Conservation (phyloP, 1,140 invertebrate species). For the Eumeta japonica region DNA sequence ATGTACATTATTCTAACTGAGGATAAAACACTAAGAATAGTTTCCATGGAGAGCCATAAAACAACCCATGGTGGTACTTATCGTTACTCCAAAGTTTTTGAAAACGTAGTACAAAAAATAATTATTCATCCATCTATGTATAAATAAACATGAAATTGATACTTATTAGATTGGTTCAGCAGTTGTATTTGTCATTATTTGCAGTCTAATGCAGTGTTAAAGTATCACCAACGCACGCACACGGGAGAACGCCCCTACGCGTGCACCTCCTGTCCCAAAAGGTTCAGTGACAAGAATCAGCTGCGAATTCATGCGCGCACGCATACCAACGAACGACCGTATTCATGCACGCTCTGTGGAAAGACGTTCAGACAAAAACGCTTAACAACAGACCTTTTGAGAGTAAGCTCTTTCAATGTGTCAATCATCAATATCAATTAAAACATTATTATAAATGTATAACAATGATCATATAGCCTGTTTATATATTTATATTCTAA, state of each 20-base stretch:
- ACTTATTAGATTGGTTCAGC: neutral
- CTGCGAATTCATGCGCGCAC: conserved; percentile 20
- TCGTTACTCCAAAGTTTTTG: neutral
- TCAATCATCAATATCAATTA: too few species aligned
- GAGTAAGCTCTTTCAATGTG: conserved; percentile 17
- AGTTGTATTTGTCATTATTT: conserved; percentile 6
- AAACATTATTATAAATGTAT: too few species aligned
- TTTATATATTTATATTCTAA: too few species aligned
- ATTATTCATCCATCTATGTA: neutral
- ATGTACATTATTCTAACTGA: too few species aligned
- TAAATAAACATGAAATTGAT: neutral
- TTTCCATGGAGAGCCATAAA: too few species aligned
- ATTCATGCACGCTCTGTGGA: conserved; percentile 18
- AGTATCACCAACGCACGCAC: conserved; percentile 31
- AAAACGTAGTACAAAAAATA: neutral
- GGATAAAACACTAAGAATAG: neutral
- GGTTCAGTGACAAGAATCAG: conserved; percentile 20
- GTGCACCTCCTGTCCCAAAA: conserved; percentile 16
- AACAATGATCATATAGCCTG: too few species aligned
- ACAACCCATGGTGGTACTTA: neutral
- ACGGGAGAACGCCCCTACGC: conserved; percentile 26
- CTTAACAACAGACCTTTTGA: conserved; percentile 26
- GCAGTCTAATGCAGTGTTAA: conserved; percentile 25
- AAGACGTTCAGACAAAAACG: conserved; percentile 31
- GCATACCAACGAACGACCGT: conserved; percentile 28